phyloP scores from a whole-genome alignment of 2,888 invertebrate species.

The Ecdyonurus torrentis region DNA sequence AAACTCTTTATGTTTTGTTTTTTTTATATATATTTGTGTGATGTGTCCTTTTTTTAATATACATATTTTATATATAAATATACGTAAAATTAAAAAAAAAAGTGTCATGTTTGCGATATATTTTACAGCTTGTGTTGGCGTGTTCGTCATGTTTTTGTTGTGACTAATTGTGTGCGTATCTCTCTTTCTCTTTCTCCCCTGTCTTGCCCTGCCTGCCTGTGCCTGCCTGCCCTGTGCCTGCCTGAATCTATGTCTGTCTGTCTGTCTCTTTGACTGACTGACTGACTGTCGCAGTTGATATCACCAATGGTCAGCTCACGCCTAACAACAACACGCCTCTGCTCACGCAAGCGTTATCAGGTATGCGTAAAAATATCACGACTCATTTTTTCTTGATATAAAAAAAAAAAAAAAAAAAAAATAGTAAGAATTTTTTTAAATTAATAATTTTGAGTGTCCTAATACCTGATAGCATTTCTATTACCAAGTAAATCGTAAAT shows the following conservation, averaged over 20 bases:
- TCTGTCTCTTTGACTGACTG: slow-evolving; percentile 47
- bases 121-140: neutral
- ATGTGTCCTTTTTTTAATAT: too few relatives aligned
- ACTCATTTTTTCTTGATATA: neutral
- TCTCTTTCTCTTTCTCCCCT: slow-evolving; percentile 4
- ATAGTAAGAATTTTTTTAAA: too few relatives aligned
- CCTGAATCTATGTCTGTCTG: too few relatives aligned
- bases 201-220: slow-evolving; percentile 7
- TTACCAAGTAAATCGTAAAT: neutral
- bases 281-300: slow-evolving; percentile 90
- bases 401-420: neutral
- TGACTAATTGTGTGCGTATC: slow-evolving; percentile 7
- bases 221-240: too few relatives aligned
- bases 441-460: neutral
- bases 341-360: slow-evolving; percentile 90
- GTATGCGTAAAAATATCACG: slow-evolving; percentile 34
- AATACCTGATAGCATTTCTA: neutral
- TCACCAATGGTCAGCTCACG: slow-evolving; percentile 89
- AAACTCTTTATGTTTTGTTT: too few relatives aligned
- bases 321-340: slow-evolving; percentile 92
- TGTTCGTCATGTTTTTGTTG: neutral
- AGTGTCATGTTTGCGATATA: neutral
- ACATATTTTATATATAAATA: too few relatives aligned
- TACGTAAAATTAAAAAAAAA: slow-evolving; percentile 4
- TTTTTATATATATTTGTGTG: too few relatives aligned